Conservation (phyloP, 2,888 invertebrate genomes). For the Catocala fraxini region DNA sequence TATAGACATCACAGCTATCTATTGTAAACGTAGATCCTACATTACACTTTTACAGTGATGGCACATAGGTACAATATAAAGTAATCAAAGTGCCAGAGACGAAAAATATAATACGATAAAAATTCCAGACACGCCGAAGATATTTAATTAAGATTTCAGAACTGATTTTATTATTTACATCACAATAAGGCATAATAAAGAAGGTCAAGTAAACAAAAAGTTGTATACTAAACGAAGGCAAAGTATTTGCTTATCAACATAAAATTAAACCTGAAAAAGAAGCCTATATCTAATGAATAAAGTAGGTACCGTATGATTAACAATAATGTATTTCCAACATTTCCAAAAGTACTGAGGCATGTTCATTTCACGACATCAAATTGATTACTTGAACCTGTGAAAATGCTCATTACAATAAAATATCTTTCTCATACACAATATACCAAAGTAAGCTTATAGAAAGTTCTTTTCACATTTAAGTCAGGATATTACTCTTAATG, state of each 20-base stretch:
- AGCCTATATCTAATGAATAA: too few relatives aligned
- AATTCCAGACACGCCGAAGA: not conserved
- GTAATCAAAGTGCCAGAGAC: not conserved
- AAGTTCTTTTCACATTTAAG: not conserved
- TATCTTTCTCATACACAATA: not conserved
- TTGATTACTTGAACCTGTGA: not conserved
- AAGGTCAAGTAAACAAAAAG: slow-evolving; percentile 9
- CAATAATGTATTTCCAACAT: too few relatives aligned
- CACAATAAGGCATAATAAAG: slow-evolving; percentile 9
- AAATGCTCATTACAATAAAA: not conserved
- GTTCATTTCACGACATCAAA: not conserved
- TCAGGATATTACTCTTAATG: not conserved
- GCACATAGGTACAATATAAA: too few relatives aligned
- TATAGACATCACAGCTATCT: too few relatives aligned
- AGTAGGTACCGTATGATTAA: too few relatives aligned
- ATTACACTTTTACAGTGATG: too few relatives aligned
- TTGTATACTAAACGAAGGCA: not conserved
- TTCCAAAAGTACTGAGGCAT: too few relatives aligned
- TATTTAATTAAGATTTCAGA: slow-evolving; percentile 13
- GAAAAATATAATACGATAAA: not conserved
- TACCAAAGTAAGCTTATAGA: not conserved
- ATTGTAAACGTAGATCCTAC: too few relatives aligned
- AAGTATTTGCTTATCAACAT: slow-evolving; percentile 4
- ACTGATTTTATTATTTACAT: slow-evolving; percentile 11
- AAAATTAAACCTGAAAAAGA: not conserved